Percentiles rank a stretch among this genome's conserved stretches.
phyloP scores from a whole-genome alignment of 2,113 vertebrate species.

The Trematocara marginatum region DNA sequence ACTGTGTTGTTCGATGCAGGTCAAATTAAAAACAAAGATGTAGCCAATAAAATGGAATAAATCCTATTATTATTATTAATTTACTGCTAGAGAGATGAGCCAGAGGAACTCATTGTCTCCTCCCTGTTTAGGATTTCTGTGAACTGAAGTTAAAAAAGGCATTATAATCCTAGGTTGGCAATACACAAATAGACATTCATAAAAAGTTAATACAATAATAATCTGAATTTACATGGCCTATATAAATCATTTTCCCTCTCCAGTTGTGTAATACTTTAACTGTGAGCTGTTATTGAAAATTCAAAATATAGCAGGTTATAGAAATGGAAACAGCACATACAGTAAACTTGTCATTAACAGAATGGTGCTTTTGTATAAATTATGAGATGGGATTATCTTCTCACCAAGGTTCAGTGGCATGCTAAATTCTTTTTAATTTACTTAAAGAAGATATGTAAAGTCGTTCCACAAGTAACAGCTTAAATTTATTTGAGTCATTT shows the following conservation, averaged over 20 bases:
- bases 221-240: neutral
- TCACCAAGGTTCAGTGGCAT: neutral
- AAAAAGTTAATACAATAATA: neutral
- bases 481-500: neutral
- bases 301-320: neutral
- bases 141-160: neutral
- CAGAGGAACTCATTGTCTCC: neutral
- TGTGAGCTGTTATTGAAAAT: neutral
- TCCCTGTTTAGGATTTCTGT: neutral
- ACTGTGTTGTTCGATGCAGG: neutral
- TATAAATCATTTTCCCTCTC: neutral
- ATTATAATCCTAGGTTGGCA: neutral
- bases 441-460: neutral
- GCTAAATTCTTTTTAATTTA: neutral
- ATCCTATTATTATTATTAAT: neutral
- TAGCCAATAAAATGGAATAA: neutral
- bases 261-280: neutral
- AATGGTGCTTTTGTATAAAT: neutral
- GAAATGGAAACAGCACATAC: neutral
- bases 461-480: fast-evolving
- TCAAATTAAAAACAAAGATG: neutral
- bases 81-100: neutral
- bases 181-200: neutral
- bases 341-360: neutral
- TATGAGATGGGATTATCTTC: neutral